These are phyloP conservation scores for Nebria salina DNA, from an alignment of 2,888 invertebrate species.

Conservation along the genomic window DNA sequence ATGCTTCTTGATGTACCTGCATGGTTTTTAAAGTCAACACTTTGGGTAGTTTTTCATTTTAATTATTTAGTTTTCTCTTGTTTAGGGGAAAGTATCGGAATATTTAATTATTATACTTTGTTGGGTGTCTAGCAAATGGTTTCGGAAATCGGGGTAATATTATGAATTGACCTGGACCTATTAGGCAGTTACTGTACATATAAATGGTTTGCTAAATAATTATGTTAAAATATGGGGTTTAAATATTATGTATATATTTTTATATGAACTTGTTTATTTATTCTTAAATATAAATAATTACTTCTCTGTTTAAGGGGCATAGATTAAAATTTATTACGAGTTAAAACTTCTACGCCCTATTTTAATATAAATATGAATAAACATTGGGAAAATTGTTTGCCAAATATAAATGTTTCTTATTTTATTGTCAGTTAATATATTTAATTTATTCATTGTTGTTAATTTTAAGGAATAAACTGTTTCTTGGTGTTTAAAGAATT, in stretches of 20 bases:
- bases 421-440: not conserved
- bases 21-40: conserved; percentile 29
- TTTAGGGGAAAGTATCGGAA: conserved; percentile 3
- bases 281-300: not conserved
- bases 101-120: conserved; percentile 20
- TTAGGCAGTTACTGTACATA: not conserved
- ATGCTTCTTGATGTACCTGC: conserved; percentile 43
- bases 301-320: not conserved
- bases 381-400: not conserved
- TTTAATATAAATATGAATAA: not conserved
- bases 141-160: conserved; percentile 37
- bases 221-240: not conserved
- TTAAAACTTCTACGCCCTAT: not conserved
- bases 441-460: not conserved
- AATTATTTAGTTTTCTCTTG: conserved; percentile 10
- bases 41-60: conserved; percentile 19
- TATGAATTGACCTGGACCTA: not conserved
- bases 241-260: not conserved
- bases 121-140: conserved; percentile 25
- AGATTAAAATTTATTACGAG: not conserved
- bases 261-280: not conserved
- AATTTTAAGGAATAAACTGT: not conserved
- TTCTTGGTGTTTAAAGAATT: not conserved
- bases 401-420: not conserved
- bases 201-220: not conserved